These are phyloP conservation scores for Ochotona princeps DNA, from an alignment of 2,113 vertebrate species.

Conservation along the genomic window DNA sequence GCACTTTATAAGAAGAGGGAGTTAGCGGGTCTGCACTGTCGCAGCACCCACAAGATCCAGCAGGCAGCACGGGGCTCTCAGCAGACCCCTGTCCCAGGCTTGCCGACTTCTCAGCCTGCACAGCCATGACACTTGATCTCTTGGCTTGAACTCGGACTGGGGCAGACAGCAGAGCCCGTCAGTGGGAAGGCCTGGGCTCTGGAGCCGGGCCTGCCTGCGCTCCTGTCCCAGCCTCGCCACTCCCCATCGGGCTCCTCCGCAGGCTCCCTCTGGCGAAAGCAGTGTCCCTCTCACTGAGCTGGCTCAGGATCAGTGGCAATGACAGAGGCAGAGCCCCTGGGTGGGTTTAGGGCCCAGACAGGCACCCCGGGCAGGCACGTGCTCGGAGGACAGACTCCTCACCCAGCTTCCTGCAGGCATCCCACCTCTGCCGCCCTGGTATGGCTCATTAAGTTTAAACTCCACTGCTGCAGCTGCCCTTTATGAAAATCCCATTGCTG, in stretches of 20 bases:
- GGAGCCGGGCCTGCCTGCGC: background rate
- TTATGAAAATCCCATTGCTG: slow-evolving; percentile 63
- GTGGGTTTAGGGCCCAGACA: background rate
- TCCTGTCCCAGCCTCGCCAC: background rate
- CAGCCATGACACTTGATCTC: background rate
- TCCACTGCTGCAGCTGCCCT: slow-evolving; percentile 42
- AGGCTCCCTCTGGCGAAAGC: background rate
- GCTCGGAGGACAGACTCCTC: no score
- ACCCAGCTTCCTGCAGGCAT: background rate
- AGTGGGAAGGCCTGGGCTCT: background rate
- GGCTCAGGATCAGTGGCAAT: background rate
- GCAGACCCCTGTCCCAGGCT: background rate
- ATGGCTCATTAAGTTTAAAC: slow-evolving; percentile 48
- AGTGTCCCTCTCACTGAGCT: background rate
- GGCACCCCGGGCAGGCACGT: no score
- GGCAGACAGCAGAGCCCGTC: background rate
- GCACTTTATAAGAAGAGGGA: background rate
- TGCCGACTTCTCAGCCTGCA: background rate
- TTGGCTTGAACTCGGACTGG: background rate
- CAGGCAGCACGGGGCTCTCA: background rate
- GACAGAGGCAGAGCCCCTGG: background rate
- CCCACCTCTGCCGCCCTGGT: background rate
- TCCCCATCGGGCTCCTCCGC: background rate
- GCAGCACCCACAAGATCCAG: no score
- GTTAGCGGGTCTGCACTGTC: background rate